phyloP scores from a whole-genome alignment of 2,113 vertebrate species.

The Tringa solitaria region DNA sequence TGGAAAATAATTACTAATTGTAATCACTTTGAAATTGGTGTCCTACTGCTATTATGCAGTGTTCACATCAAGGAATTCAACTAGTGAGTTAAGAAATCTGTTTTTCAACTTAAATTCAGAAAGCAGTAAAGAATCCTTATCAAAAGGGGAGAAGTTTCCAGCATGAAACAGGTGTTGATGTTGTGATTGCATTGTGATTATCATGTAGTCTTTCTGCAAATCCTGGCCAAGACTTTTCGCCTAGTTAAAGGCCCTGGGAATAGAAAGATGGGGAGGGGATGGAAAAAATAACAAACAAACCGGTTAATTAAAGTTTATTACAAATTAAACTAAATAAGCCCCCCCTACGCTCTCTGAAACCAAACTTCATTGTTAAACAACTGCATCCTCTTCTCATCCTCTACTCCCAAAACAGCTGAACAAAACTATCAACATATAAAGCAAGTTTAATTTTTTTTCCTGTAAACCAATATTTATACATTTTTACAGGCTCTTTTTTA shows the following conservation, averaged over 20 bases:
- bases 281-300: background rate
- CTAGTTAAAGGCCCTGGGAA: background rate
- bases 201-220: background rate
- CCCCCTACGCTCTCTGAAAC: background rate
- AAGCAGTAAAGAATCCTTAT: background rate
- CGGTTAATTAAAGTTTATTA: background rate
- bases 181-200: background rate
- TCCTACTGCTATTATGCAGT: background rate
- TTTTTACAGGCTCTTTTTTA: background rate
- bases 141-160: background rate
- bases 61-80: background rate
- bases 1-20: slow-evolving; percentile 5
- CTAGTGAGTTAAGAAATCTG: background rate
- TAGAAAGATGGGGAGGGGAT: background rate
- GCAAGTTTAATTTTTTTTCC: background rate
- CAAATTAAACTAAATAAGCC: background rate
- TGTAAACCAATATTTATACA: background rate
- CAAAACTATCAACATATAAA: background rate
- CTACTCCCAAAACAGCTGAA: background rate
- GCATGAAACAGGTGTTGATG: background rate
- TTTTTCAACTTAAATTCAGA: background rate
- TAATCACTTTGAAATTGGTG: background rate
- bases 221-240: background rate
- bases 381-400: background rate
- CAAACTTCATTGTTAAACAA: background rate